Evolutionary conservation across 2,113 vertebrate species (phyloP).

Genomic region (Otocyon megalotis): DNA sequence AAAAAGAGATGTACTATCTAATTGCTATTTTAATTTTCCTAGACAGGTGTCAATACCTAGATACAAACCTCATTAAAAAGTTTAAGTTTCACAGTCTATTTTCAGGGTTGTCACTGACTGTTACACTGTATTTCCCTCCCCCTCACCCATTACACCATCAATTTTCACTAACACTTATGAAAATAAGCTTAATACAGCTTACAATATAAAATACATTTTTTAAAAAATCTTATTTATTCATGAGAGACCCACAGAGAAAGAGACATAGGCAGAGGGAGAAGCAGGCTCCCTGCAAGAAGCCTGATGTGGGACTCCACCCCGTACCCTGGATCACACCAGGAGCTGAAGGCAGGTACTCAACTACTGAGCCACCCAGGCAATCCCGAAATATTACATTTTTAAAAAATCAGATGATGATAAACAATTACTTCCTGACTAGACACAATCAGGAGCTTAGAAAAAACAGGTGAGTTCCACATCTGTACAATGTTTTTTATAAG

Average conservation of each 20-base stretch:
- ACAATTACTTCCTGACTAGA: not conserved
- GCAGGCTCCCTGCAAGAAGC: no score
- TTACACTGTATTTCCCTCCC: not conserved
- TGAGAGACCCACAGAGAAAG: no score
- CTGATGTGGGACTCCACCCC: no score
- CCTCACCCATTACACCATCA: not conserved
- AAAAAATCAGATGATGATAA: not conserved
- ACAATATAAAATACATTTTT: not conserved
- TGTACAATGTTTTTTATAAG: conserved; percentile 3
- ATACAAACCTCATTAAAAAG: not conserved
- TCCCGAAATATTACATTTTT: not conserved
- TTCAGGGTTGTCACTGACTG: not conserved
- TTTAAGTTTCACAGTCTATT: not conserved
- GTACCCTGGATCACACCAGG: no score
- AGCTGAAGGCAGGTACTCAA: no score
- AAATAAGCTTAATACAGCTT: conserved; percentile 17
- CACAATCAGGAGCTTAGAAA: not conserved
- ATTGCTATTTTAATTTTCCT: not conserved
- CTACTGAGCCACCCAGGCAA: no score
- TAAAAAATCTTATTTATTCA: not conserved
- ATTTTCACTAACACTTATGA: not conserved
- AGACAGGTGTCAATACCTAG: not conserved
- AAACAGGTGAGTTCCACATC: not conserved
- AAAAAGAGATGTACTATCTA: not conserved
- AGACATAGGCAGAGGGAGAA: no score